phyloP scores from a whole-genome alignment of 2,888 invertebrate genomes.

The Cancer borealis region DNA sequence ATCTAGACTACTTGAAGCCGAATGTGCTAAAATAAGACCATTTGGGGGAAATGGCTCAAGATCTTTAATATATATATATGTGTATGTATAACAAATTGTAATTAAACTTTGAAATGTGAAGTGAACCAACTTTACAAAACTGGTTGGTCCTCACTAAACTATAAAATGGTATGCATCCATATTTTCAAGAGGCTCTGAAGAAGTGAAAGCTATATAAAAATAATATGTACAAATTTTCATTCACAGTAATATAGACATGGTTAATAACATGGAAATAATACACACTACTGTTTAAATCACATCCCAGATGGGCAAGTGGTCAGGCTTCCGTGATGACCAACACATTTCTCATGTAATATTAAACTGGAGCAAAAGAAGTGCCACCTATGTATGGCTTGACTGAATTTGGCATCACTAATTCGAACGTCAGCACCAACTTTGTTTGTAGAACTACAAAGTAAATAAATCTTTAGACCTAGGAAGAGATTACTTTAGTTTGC shows the following conservation, averaged over 20 bases:
- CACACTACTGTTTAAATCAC: conserved; percentile 38
- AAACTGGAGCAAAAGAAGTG: conserved; percentile 42
- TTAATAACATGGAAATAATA: conserved; percentile 64
- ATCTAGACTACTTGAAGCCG: neutral
- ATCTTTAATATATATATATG: conserved; percentile 33
- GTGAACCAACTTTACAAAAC: conserved; percentile 47
- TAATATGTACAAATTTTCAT: conserved; percentile 73
- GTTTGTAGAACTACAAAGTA: conserved; percentile 63
- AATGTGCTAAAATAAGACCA: conserved; percentile 38
- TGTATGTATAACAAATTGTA: conserved; percentile 22
- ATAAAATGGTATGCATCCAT: conserved; percentile 44
- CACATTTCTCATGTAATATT: conserved; percentile 18
- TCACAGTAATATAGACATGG: conserved; percentile 64
- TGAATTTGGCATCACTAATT: conserved; percentile 64
- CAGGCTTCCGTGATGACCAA: conserved; percentile 45
- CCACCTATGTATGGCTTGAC: conserved; percentile 44
- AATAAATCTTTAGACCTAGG: neutral
- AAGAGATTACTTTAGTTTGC: conserved; percentile 16
- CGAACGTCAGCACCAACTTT: conserved; percentile 73
- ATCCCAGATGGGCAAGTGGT: conserved; percentile 14
- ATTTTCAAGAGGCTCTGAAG: conserved; percentile 74
- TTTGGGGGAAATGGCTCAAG: conserved; percentile 34
- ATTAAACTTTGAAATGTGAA: conserved; percentile 42
- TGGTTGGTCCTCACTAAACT: conserved; percentile 49
- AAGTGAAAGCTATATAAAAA: conserved; percentile 75